These are phyloP conservation scores for Melieria picta DNA, from an alignment of 2,888 invertebrate genomes.

Conservation along the genomic window DNA sequence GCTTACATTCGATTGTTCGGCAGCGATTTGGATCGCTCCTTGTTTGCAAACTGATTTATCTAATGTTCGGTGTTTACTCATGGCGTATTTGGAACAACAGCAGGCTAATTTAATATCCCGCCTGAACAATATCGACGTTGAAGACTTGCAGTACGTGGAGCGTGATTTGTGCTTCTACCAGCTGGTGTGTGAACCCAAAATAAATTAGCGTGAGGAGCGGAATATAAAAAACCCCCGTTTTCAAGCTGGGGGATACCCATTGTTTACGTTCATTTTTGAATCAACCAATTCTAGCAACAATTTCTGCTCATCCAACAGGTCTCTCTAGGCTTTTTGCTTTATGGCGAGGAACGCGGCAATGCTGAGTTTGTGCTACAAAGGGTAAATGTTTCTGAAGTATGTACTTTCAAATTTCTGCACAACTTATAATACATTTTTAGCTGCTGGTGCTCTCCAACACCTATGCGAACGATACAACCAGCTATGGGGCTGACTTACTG, in stretches of 20 bases:
- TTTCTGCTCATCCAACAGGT: slow-evolving; percentile 46
- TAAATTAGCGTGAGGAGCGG: no score
- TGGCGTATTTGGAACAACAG: slow-evolving; percentile 6
- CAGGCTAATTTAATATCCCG: slow-evolving; percentile 25
- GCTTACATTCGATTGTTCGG: no score
- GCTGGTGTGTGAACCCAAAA: slow-evolving; percentile 56
- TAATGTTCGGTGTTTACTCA: not conserved
- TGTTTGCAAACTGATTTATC: no score
- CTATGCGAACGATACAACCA: slow-evolving; percentile 12
- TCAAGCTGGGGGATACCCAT: no score
- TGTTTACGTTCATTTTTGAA: not conserved
- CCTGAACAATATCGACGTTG: slow-evolving; percentile 46
- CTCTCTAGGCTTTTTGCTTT: slow-evolving; percentile 59
- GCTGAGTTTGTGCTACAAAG: slow-evolving; percentile 57
- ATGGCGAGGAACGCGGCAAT: slow-evolving; percentile 52
- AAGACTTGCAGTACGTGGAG: slow-evolving; percentile 65
- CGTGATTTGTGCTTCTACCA: slow-evolving; percentile 66
- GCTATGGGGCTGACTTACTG: slow-evolving; percentile 44
- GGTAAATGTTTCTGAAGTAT: slow-evolving; percentile 46
- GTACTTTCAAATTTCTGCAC: not conserved
- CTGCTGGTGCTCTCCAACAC: slow-evolving; percentile 30
- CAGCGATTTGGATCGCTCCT: no score
- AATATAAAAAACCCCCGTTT: no score
- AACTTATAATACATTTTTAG: slow-evolving; percentile 37
- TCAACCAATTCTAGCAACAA: not conserved